Evolutionary conservation across 2,113 vertebrate genomes (phyloP).

Genomic region (Carassius gibelio): DNA sequence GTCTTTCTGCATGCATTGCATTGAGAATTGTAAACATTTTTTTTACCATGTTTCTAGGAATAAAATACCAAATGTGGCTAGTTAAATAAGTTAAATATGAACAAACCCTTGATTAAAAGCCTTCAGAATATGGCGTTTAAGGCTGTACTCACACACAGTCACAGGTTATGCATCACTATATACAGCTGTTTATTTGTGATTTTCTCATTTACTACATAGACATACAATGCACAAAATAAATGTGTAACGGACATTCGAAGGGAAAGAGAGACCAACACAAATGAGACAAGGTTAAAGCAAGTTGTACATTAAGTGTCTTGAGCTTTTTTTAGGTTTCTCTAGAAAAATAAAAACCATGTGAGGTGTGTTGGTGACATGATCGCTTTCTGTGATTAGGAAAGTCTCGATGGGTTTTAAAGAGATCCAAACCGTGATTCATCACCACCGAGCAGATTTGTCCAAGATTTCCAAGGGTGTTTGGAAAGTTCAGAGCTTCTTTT

Average conservation of each 20-base stretch:
- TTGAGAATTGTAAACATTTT: too few relatives aligned
- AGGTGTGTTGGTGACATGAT: conserved; percentile 20
- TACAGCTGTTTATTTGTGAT: conserved; percentile 80
- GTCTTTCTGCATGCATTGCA: too few relatives aligned
- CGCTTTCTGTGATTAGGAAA: conserved; percentile 20
- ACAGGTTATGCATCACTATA: conserved; percentile 70
- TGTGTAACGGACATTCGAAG: conserved; percentile 71
- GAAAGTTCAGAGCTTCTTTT: background rate
- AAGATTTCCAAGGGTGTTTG: background rate
- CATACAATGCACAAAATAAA: conserved; percentile 75
- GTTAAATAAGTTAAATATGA: too few relatives aligned
- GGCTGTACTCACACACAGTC: background rate
- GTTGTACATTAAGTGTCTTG: conserved; percentile 57
- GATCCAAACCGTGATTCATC: conserved; percentile 40
- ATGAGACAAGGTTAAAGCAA: conserved; percentile 44
- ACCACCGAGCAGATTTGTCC: background rate
- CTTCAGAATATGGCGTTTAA: background rate
- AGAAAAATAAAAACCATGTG: background rate
- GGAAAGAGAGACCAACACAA: background rate
- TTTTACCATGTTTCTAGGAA: too few relatives aligned
- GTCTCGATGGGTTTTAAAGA: conserved; percentile 28
- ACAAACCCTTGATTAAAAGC: background rate
- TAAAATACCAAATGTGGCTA: too few relatives aligned
- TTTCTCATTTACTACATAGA: conserved; percentile 70
- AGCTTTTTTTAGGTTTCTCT: conserved; percentile 55